Evolutionary conservation across 2,797 vertebrate species (phyloP).

Genomic region (Garrulus glandarius): DNA sequence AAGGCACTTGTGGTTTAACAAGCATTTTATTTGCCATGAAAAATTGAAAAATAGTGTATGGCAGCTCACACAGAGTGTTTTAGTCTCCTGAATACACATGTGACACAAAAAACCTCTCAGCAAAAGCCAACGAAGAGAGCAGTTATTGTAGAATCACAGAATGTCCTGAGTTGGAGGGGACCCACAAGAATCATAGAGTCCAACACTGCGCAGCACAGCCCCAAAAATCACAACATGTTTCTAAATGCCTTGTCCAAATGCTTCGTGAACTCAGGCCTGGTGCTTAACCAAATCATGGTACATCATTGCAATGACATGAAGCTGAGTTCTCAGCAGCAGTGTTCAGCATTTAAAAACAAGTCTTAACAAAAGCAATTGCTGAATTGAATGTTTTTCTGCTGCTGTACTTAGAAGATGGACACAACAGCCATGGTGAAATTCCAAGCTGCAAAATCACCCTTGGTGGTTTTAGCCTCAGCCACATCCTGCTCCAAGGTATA

Average conservation of each 20-base stretch:
- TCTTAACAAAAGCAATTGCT: neutral
- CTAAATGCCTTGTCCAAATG: neutral
- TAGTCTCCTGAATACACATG: neutral
- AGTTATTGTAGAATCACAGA: neutral
- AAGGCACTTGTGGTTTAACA: neutral
- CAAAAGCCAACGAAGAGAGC: neutral
- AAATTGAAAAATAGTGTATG: neutral
- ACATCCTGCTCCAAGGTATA: constrained; percentile 22
- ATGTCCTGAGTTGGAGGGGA: neutral
- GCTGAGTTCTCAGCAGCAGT: neutral
- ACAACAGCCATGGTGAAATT: constrained; percentile 24
- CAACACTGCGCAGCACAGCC: neutral
- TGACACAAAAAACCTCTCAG: neutral
- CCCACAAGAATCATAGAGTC: neutral
- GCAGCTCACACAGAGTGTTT: neutral
- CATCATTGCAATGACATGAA: neutral
- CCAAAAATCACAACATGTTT: neutral
- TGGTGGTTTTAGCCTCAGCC: constrained; percentile 10
- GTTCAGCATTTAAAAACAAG: neutral
- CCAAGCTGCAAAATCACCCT: constrained; percentile 21
- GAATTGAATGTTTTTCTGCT: neutral
- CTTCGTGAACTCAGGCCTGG: neutral
- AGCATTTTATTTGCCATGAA: neutral
- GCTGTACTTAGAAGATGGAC: neutral
- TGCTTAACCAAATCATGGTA: neutral